Evolutionary conservation across 2,888 invertebrate genomes (phyloP), one percentile per base, ranked within the genome.

Genomic region (Tinea pellionella): DNA sequence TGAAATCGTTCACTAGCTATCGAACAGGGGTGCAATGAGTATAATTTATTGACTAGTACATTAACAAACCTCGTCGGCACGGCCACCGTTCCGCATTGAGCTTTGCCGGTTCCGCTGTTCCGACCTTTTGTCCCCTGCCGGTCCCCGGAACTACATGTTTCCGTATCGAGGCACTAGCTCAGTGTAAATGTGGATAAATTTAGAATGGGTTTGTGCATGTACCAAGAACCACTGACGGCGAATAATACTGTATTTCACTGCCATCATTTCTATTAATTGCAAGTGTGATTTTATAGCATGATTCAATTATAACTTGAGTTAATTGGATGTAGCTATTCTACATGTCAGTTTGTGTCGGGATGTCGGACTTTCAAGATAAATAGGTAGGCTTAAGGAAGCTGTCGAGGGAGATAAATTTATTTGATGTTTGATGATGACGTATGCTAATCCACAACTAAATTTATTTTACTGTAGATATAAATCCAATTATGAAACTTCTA

Each of bases 161-260:
- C 59, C 59, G 59, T 16, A 47, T 29, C 59, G 59, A 59, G 59
- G 24, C 42, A 59, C 59, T 59, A 42, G 59, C 51, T 59, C 65
- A 69, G 75, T 70, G 72, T 72, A 73, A 81, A 78, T 76, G 74
- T 71, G 71, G 73, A 78, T 80, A 75, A 74, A 80, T 77, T 73
- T 68, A 66, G 68, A 68, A 72, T 66, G 65, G 63, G 67, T 68
- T 65, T 66, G 59, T 61, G 60, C 61, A 64, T 66, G 65, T 67
- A 63, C 66, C 64, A 64, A 66, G 67, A 65, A 59, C 65, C 66
- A 66, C 69, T 70, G 69, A 69, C 68, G 70, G 69, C 74, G 71
- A 69, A 75, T 75, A 65, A 64, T 64, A 71, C 71, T 69, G 71
- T 71, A 74, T 74, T 72, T 32, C 65, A 71, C 67, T 65, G 66